Conservation (phyloP, 2,888 invertebrate species). For the Macaria liturata region DNA sequence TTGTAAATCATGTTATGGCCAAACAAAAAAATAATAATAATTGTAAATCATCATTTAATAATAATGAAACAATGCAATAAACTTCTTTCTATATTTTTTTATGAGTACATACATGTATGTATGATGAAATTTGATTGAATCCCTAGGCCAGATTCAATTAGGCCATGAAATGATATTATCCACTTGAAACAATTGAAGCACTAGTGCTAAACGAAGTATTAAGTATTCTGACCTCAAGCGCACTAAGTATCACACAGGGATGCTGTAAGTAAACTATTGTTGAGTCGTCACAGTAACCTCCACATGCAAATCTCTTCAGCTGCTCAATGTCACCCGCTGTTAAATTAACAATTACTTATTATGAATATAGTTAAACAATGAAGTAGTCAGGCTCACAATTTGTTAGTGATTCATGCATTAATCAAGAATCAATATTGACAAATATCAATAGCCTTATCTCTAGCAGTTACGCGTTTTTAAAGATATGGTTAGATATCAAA, state of each 20-base stretch:
- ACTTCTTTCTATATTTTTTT: too few relatives aligned
- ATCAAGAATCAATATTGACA: conserved; percentile 9
- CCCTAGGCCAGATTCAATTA: not conserved
- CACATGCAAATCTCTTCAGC: conserved; percentile 91
- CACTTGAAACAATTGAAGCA: not conserved
- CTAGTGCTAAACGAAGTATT: conserved; percentile 15
- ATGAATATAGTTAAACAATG: not conserved
- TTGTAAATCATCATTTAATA: too few relatives aligned
- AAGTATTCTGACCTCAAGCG: conserved; percentile 85
- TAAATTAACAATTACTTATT: conserved; percentile 42
- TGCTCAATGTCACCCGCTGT: conserved; percentile 91
- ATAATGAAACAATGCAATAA: too few relatives aligned
- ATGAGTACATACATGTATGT: too few relatives aligned
- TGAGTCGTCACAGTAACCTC: conserved; percentile 92
- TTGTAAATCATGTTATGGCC: too few relatives aligned
- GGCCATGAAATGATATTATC: conserved; percentile 1
- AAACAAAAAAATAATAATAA: too few relatives aligned
- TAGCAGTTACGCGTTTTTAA: not conserved
- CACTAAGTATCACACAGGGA: conserved; percentile 93
- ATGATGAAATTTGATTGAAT: too few relatives aligned
- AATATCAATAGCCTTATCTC: conserved; percentile 8
- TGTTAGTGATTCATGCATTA: conserved; percentile 10
- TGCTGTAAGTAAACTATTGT: conserved; percentile 94
- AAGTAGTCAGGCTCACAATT: not conserved
- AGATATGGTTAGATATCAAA: conserved; percentile 3